Conservation (phyloP, 53 echinoderm and acorn worm genomes). For the Pentamera pediparva region DNA sequence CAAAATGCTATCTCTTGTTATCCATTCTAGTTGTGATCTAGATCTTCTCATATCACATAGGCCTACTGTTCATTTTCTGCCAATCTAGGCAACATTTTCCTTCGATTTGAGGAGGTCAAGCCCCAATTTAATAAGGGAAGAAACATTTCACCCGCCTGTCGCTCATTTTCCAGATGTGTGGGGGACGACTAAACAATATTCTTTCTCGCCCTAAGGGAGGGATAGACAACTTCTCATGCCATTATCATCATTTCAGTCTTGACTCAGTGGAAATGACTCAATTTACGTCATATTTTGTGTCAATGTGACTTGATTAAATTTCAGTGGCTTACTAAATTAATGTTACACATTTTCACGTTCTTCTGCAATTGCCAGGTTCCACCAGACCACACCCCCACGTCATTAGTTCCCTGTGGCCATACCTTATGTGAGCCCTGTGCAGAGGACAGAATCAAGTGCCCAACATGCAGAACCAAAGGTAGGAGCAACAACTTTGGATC, state of each 20-base stretch:
- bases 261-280: background rate
- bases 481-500: too few species aligned
- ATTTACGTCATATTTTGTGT: background rate
- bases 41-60: background rate
- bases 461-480: conserved; percentile 88
- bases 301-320: background rate
- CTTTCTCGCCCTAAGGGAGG: too few species aligned
- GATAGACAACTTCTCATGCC: too few species aligned
- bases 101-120: too few species aligned
- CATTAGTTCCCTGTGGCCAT: conserved; percentile 87
- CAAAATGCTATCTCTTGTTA: too few species aligned
- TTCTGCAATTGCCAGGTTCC: conserved; percentile 45
- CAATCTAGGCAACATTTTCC: too few species aligned
- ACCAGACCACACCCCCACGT: conserved; percentile 76
- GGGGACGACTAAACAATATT: too few species aligned
- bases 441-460: conserved; percentile 93
- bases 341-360: background rate
- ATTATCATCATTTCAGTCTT: too few species aligned
- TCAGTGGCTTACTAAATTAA: background rate
- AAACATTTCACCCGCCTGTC: too few species aligned
- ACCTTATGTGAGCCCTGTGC: conserved; percentile 96
- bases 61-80: too few species aligned
- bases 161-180: too few species aligned
- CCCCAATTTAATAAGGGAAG: background rate
- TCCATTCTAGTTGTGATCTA: too few species aligned